Evolutionary conservation across 2,113 vertebrate genomes (phyloP), one percentile per base, ranked within the genome.

Genomic region (Phocoena sinus): DNA sequence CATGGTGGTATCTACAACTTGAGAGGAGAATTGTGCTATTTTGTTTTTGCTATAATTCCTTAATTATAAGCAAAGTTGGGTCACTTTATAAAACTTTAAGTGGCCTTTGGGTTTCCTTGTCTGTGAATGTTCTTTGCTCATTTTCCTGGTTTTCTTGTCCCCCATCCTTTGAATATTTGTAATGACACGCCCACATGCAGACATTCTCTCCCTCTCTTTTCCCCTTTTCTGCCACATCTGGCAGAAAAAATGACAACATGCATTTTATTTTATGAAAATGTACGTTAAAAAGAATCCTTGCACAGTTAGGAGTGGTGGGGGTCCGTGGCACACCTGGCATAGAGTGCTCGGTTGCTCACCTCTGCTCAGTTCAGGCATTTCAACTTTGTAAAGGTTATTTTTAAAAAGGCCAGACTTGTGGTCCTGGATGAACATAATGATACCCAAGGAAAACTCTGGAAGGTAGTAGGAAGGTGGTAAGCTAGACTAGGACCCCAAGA

Each of bases 221-320:
- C 6, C 10, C 31, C 1, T 47, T 88, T 76, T 53, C 74, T 36
- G 20, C 8, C 53, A 53, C 11, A 28, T 21, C 15, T 44, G 63
- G 26, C 11, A 25, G 50, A 67, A 18, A 36, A 13, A 70, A 26
- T 7, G 25, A 79, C 31, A 14, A 1, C 0, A 0, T 15, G 60
- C 6, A 31, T n/a, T 60, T 81, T 41, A 4, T 18, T 18, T 71
- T 26, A 44, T 23, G 31, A 36, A 36, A 41, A 14, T 70, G 5
- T 7, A 23, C 9, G 36, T 82, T 71, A n/a, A 44, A 53, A 38
- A 56, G 53, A 89, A n/a, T n/a, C 41, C 31, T 23, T 8, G 36
- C 20, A 26, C 70, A 8, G 18, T 58, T 17, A 79, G 21, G 73
- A 53, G 33, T 20, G 12, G 0, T 1, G 1, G 2, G 8, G 50